Evolutionary conservation across 1,140 invertebrate genomes (phyloP).

Genomic region (Drosophila murphyi): DNA sequence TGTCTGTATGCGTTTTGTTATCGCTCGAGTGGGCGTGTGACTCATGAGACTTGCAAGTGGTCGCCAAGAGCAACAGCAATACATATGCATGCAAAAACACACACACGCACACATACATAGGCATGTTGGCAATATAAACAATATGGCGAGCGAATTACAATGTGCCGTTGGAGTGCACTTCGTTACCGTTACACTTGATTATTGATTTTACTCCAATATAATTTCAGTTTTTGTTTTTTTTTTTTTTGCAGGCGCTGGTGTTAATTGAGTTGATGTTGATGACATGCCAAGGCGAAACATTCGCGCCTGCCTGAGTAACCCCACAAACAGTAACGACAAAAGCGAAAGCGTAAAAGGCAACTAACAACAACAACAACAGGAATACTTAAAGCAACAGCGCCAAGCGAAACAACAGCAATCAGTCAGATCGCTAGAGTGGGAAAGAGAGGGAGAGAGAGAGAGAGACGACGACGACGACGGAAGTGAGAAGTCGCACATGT

Average conservation of each 20-base stretch:
- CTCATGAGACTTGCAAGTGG: constrained; percentile 44
- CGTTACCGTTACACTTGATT: constrained; percentile 31
- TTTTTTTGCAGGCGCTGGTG: constrained; percentile 32
- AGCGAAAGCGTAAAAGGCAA: constrained; percentile 16
- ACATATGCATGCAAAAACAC: constrained; percentile 7
- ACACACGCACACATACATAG: constrained; percentile 4
- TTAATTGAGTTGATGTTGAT: constrained; percentile 74
- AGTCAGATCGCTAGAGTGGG: background rate
- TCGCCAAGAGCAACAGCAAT: constrained; percentile 43
- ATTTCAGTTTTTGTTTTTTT: constrained; percentile 10
- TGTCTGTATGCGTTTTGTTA: constrained; percentile 27
- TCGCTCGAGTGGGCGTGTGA: constrained; percentile 39
- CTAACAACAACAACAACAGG: constrained; percentile 13
- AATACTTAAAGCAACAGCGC: constrained; percentile 42
- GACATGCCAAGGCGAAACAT: constrained; percentile 48
- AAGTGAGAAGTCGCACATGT: constrained; percentile 16
- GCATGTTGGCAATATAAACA: constrained; percentile 37
- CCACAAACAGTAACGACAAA: constrained; percentile 18
- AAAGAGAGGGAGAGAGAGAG: background rate
- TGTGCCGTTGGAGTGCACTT: constrained; percentile 40
- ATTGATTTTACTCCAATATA: constrained; percentile 69
- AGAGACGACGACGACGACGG: background rate
- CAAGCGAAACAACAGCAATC: constrained; percentile 4
- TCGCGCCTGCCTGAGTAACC: constrained; percentile 32
- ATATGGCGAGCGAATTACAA: constrained; percentile 24